These are phyloP conservation scores for Bombus superbus DNA, from an alignment of 1,140 invertebrate genomes.

Conservation along the genomic window DNA sequence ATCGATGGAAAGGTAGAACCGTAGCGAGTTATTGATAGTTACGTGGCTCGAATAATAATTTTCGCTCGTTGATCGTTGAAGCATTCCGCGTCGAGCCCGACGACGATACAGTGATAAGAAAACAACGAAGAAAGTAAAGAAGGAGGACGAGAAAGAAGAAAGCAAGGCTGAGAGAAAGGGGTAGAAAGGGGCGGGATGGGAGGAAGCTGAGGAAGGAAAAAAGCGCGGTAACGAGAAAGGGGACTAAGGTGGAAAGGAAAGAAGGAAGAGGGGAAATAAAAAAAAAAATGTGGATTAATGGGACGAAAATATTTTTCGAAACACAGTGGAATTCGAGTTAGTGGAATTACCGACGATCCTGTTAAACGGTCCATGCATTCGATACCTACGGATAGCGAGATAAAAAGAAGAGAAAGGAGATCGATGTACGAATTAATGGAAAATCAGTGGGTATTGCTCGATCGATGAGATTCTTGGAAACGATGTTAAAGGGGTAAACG, in stretches of 20 bases:
- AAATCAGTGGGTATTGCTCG: not conserved
- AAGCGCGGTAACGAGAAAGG: not conserved
- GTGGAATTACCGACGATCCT: not conserved
- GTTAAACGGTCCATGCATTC: not conserved
- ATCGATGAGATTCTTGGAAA: not conserved
- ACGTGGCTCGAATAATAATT: not conserved
- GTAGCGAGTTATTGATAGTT: not conserved
- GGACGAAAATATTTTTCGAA: too few relatives aligned
- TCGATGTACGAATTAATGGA: conserved; percentile 11
- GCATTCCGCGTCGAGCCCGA: not conserved
- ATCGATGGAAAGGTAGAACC: too few relatives aligned
- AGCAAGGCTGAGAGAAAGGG: not conserved
- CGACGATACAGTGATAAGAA: too few relatives aligned
- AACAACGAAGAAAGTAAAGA: not conserved
- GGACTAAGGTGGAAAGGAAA: too few relatives aligned
- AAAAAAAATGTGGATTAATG: not conserved
- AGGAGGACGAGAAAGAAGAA: not conserved
- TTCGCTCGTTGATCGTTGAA: not conserved
- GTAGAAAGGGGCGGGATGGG: too few relatives aligned
- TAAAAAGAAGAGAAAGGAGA: not conserved
- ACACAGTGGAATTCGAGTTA: not conserved
- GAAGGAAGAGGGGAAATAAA: not conserved
- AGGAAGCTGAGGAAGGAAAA: not conserved
- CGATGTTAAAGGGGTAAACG: not conserved
- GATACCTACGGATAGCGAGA: not conserved